A percentile compares a stretch with the other conserved stretches of the same genome.
phyloP scores from a whole-genome alignment of 2,888 invertebrate species.

The Reticulitermes lucifugus region DNA sequence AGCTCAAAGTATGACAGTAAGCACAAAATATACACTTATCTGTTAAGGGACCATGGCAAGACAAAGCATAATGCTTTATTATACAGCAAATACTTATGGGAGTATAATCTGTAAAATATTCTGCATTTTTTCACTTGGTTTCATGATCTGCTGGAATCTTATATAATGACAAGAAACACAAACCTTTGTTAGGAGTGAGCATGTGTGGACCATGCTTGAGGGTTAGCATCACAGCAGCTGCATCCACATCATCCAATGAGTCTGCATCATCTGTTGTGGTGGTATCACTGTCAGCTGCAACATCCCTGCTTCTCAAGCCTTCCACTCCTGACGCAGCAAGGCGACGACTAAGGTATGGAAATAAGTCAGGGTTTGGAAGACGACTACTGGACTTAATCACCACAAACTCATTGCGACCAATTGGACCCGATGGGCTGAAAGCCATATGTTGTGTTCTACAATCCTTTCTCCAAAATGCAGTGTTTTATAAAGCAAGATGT shows the following conservation, averaged over 20 bases:
- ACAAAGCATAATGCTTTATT: too few species aligned
- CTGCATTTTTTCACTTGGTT: too few species aligned
- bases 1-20: too few species aligned
- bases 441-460: not conserved
- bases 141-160: too few species aligned
- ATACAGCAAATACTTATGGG: too few species aligned
- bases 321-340: slow-evolving; percentile 58
- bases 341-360: slow-evolving; percentile 83
- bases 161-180: too few species aligned
- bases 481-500: not conserved
- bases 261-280: slow-evolving; percentile 58
- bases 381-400: slow-evolving; percentile 58
- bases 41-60: too few species aligned
- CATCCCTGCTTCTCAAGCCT: slow-evolving; percentile 13
- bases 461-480: not conserved
- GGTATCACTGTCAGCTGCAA: not conserved
- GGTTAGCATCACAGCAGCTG: slow-evolving; percentile 87
- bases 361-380: slow-evolving; percentile 81
- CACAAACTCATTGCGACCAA: slow-evolving; percentile 33
- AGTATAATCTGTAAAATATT: too few species aligned
- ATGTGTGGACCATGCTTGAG: slow-evolving; percentile 87
- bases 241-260: slow-evolving; percentile 75
- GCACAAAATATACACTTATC: too few species aligned
- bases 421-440: slow-evolving; percentile 4
- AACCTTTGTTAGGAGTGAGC: slow-evolving; percentile 60